phyloP scores from a whole-genome alignment of 2,888 invertebrate species.

The Amphipoea oculea region DNA sequence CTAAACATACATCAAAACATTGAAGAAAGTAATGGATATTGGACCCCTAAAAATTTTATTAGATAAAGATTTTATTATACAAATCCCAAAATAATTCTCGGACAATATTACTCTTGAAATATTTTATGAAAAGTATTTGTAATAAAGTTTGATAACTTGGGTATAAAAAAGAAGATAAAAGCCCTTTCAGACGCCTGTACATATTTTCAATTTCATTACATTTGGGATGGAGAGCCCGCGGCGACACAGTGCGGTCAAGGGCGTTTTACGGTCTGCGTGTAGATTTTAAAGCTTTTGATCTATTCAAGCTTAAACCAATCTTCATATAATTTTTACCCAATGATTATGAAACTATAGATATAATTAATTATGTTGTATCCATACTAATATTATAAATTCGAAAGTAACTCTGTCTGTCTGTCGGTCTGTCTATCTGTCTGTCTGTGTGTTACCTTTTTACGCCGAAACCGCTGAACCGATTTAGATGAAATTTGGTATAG shows the following conservation, averaged over 20 bases:
- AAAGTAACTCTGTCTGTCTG: too few species aligned
- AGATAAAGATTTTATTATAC: slow-evolving; percentile 12
- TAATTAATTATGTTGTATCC: too few species aligned
- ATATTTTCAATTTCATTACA: slow-evolving; percentile 9
- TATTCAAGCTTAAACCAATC: not conserved
- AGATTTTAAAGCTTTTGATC: not conserved
- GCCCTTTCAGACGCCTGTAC: not conserved
- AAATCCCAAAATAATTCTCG: slow-evolving; percentile 17
- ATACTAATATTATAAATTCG: too few species aligned
- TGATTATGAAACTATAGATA: not conserved
- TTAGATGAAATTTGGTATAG: too few species aligned
- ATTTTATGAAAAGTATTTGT: not conserved
- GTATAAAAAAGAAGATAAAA: slow-evolving; percentile 39
- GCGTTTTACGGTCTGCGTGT: not conserved
- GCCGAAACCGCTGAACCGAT: too few species aligned
- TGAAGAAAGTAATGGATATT: slow-evolving; percentile 30
- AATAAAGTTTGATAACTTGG: slow-evolving; percentile 17
- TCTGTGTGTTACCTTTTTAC: too few species aligned
- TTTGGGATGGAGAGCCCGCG: slow-evolving; percentile 19
- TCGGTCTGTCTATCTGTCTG: too few species aligned
- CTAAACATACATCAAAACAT: slow-evolving; percentile 35
- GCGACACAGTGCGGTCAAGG: slow-evolving; percentile 21
- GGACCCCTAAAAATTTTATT: slow-evolving; percentile 11
- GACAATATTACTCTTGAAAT: not conserved
- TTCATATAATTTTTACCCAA: not conserved